These are phyloP conservation scores for Chitala chitala DNA, from an alignment of 2,113 vertebrate genomes.

Conservation along the genomic window DNA sequence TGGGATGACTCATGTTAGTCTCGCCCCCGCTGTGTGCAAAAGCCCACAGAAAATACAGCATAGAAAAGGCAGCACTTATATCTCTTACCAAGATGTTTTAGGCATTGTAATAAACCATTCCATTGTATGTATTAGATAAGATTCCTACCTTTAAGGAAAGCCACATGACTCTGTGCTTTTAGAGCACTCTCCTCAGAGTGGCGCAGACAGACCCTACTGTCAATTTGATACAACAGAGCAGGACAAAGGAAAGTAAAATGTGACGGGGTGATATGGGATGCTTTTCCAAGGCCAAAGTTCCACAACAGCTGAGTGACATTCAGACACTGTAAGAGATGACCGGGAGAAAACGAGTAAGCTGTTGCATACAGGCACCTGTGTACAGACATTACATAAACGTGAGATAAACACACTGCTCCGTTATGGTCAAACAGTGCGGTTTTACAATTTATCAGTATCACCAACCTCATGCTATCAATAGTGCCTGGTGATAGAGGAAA, in stretches of 20 bases:
- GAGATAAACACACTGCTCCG: no score
- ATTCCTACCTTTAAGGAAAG: constrained; percentile 49
- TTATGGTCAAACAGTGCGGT: not conserved
- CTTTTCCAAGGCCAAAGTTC: constrained; percentile 67
- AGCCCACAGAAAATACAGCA: no score
- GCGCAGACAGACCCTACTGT: constrained; percentile 72
- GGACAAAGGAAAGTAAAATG: constrained; percentile 77
- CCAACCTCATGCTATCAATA: no score
- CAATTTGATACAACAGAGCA: constrained; percentile 78
- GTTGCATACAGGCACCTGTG: no score
- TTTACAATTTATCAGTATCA: no score
- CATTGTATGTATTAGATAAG: no score
- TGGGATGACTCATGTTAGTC: no score
- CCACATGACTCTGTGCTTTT: constrained; percentile 18
- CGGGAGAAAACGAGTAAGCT: not conserved
- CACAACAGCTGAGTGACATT: constrained; percentile 72
- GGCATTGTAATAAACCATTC: no score
- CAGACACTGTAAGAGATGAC: constrained; percentile 57
- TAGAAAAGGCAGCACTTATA: not conserved
- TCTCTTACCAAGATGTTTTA: no score
- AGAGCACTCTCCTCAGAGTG: constrained; percentile 47
- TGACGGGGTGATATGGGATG: constrained; percentile 62
- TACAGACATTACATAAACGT: not conserved
- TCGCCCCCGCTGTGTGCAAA: no score
- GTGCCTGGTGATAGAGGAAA: no score